phyloP scores from a whole-genome alignment of 1,140 invertebrate genomes.

The Cheumatopsyche charites region DNA sequence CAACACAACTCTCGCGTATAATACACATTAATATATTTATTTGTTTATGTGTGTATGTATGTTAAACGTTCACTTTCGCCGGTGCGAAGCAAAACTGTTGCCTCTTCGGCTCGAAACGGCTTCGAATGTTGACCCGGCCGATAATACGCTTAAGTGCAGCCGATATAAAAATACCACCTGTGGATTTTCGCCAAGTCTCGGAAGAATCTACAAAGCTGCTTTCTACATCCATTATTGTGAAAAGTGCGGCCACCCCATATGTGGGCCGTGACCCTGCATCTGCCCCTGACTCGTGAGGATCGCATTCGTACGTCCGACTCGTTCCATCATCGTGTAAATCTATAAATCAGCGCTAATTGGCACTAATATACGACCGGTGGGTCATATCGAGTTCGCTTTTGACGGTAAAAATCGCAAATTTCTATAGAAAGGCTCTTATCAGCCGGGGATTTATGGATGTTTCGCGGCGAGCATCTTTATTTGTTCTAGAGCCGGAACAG shows the following conservation, averaged over 20 bases:
- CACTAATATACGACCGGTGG: background rate
- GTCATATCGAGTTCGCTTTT: too few relatives aligned
- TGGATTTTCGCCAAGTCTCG: background rate
- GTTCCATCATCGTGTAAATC: background rate
- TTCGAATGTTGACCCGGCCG: background rate
- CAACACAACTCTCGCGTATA: background rate
- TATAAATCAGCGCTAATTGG: background rate
- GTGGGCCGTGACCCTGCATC: slow-evolving; percentile 17
- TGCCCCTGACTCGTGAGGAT: background rate
- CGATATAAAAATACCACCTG: background rate
- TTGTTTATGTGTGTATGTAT: background rate
- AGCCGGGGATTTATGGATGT: too few relatives aligned
- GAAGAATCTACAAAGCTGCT: slow-evolving; percentile 20
- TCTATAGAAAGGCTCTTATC: too few relatives aligned
- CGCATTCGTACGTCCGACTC: background rate
- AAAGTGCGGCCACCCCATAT: background rate
- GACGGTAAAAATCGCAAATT: too few relatives aligned
- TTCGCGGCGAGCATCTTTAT: too few relatives aligned
- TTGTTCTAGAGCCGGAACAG: too few relatives aligned
- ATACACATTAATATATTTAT: background rate
- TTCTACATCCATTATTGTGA: slow-evolving; percentile 40
- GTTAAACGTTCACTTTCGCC: slow-evolving; percentile 45
- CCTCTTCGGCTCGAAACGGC: background rate
- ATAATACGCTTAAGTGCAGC: too few relatives aligned
- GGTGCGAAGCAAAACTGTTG: slow-evolving; percentile 14